Percentiles rank a stretch among this genome's conserved stretches.
Conservation (phyloP, 1,140 invertebrate genomes). For the Polypedilum pembai region DNA sequence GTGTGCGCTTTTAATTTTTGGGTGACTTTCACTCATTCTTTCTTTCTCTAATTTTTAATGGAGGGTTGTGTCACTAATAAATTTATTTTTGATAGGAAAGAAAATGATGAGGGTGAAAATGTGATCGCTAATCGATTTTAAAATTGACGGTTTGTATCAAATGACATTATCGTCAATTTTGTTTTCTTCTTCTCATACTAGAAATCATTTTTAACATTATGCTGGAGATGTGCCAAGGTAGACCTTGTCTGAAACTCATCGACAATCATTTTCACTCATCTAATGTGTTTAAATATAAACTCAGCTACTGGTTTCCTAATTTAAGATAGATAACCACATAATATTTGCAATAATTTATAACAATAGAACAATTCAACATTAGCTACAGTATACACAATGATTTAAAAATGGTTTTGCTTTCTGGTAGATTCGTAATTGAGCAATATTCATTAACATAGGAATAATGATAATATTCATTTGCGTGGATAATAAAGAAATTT, state of each 20-base stretch:
- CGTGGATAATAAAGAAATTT: constrained; percentile 18
- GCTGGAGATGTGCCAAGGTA: neutral
- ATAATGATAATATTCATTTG: constrained; percentile 19
- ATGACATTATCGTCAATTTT: neutral
- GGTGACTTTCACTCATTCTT: neutral
- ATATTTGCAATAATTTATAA: constrained; percentile 14
- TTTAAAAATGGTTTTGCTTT: neutral
- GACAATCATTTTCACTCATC: neutral
- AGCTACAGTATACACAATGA: neutral
- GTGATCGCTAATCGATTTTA: constrained; percentile 12
- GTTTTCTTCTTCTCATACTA: neutral
- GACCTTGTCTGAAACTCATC: too few species aligned
- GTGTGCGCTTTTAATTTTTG: constrained; percentile 12
- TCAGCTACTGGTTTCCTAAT: neutral
- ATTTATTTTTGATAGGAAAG: neutral
- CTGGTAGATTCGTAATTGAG: neutral
- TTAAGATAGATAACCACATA: neutral
- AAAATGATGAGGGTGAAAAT: constrained; percentile 6
- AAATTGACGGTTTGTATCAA: neutral
- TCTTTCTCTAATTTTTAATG: neutral
- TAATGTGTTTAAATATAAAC: constrained; percentile 14
- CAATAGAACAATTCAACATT: neutral
- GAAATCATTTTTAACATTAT: neutral
- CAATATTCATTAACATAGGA: constrained; percentile 19
- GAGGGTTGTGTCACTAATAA: neutral